These are phyloP conservation scores for Pogoniulus pusillus DNA, from an alignment of 2,797 vertebrate species.

Conservation along the genomic window DNA sequence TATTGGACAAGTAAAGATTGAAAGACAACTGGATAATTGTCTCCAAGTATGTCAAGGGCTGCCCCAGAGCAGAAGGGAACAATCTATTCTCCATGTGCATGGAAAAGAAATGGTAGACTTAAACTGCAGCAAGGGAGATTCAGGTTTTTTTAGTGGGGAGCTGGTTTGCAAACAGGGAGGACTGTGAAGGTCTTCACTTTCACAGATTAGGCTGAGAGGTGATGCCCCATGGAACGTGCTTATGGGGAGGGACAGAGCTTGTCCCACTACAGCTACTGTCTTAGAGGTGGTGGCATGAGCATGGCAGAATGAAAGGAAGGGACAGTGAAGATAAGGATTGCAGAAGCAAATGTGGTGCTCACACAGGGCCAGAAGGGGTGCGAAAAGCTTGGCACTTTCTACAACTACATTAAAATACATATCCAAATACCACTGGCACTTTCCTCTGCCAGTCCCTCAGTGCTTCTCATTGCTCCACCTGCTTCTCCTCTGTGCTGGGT, in stretches of 20 bases:
- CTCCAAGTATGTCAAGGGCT: not conserved
- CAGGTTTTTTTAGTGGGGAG: not conserved
- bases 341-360: not conserved
- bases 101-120: not conserved
- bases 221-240: not conserved
- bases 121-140: not conserved
- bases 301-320: not conserved
- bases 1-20: not conserved
- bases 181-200: not conserved
- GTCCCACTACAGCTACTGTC: not conserved
- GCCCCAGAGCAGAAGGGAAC: not conserved
- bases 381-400: not conserved
- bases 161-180: not conserved
- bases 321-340: not conserved
- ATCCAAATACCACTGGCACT: not conserved
- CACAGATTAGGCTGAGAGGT: not conserved
- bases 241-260: not conserved
- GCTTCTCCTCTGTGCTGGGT: not conserved
- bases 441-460: not conserved
- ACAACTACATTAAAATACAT: not conserved
- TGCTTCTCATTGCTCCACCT: not conserved
- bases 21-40: not conserved
- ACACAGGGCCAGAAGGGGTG: not conserved
- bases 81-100: not conserved
- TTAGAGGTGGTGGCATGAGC: accelerated